These are phyloP conservation scores for Aythya fuligula DNA, from an alignment of 2,797 vertebrate genomes.

Conservation along the genomic window DNA sequence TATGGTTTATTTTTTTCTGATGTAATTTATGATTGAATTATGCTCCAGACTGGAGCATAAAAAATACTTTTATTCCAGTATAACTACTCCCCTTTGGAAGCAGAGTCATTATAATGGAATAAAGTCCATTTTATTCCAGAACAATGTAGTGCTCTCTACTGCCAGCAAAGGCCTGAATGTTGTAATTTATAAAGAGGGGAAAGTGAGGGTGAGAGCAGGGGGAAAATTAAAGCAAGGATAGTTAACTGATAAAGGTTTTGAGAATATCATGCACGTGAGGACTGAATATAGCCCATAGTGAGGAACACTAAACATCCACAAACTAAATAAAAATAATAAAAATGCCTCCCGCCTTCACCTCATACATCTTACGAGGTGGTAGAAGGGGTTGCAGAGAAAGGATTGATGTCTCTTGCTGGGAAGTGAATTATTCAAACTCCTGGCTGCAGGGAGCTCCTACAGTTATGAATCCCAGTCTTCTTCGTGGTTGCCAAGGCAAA, in stretches of 20 bases:
- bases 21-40: conserved; percentile 79
- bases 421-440: conserved; percentile 63
- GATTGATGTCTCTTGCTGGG: conserved; percentile 56
- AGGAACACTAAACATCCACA: conserved; percentile 57
- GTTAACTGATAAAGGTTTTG: conserved; percentile 72
- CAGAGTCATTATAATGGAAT: conserved; percentile 74
- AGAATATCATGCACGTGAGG: conserved; percentile 43
- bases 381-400: conserved; percentile 26
- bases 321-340: conserved; percentile 73
- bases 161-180: conserved; percentile 57
- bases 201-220: conserved; percentile 50
- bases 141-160: conserved; percentile 67
- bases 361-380: conserved; percentile 51
- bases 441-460: conserved; percentile 50
- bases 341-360: conserved; percentile 42
- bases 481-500: conserved; percentile 34
- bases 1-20: conserved; percentile 74
- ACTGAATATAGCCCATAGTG: conserved; percentile 28
- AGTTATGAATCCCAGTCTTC: conserved; percentile 43
- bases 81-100: conserved; percentile 75
- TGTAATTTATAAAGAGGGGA: conserved; percentile 68
- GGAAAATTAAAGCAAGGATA: conserved; percentile 65
- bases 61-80: conserved; percentile 73
- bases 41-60: conserved; percentile 72
- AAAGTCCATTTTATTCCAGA: conserved; percentile 75